Percentiles rank a stretch among this genome's conserved stretches.
Conservation (phyloP, 2,888 invertebrate genomes). For the Hydriomena furcata region DNA sequence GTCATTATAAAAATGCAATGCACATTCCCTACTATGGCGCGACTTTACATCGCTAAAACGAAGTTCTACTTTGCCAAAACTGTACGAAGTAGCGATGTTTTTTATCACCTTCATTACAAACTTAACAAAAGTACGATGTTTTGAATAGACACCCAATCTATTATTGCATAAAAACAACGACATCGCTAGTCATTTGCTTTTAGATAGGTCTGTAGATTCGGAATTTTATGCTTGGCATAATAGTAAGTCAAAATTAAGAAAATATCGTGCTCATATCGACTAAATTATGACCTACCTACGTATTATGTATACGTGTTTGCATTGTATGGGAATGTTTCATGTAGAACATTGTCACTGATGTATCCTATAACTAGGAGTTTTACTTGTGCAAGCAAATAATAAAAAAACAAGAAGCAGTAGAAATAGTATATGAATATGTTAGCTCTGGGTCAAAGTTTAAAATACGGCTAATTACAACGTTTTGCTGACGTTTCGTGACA, state of each 20-base stretch:
- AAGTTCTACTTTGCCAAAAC: neutral
- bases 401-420: too few species aligned
- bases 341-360: slow-evolving; percentile 11
- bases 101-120: too few species aligned
- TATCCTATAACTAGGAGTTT: neutral
- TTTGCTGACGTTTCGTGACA: too few species aligned
- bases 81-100: too few species aligned
- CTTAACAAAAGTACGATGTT: too few species aligned
- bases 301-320: slow-evolving; percentile 50
- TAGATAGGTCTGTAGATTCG: slow-evolving; percentile 32
- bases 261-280: slow-evolving; percentile 44
- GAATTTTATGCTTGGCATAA: slow-evolving; percentile 39
- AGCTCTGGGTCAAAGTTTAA: too few species aligned
- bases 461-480: too few species aligned
- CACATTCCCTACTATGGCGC: neutral
- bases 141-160: too few species aligned
- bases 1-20: slow-evolving; percentile 3
- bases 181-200: slow-evolving; percentile 43
- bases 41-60: slow-evolving; percentile 19
- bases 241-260: slow-evolving; percentile 32
- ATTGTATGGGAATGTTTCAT: slow-evolving; percentile 37
- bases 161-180: slow-evolving; percentile 19
- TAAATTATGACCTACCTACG: slow-evolving; percentile 39
- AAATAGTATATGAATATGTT: too few species aligned
- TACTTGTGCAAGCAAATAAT: too few species aligned